Evolutionary conservation across 2,888 invertebrate genomes (phyloP), one percentile per base, ranked within the genome.

Genomic region (Diplolepis rosae): DNA sequence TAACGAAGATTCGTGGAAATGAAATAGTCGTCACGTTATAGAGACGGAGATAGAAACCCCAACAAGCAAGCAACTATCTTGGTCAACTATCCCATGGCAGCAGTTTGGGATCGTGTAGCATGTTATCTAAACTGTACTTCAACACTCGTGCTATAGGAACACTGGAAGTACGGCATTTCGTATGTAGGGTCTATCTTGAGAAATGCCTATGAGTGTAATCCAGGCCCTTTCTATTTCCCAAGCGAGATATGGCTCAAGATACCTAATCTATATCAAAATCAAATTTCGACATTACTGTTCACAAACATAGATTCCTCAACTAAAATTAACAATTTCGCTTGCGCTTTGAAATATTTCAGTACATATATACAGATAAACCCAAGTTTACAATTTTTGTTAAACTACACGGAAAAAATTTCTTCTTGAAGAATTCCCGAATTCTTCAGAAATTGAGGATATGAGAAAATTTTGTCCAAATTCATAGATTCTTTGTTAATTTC

Each of bases 51-150:
- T 61, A 61, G 61, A 61, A 61, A 61, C 61, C 35, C 35, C 13
- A 30, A 48, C 48, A 48, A 61, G 39, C 61, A 61, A 61, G 61
- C 61, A 61, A 61, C 61, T 39, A 42, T 39, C 61, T 61, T 61
- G 61, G 61, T 61, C 61, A 61, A 35, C 61, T 61, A 61, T 61
- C 61, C 61, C 61, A 61, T 35, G 61, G 27, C 24, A 61, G 61
- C 39, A 61, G 61, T 61, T 61, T 61, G 39, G 24, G 61, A 61
- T 61, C 61, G 61, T n/a, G n/a, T 61, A 61, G 39, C 61, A 24
- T 42, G 61, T 39, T 61, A 61, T 61, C 61, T 61, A 61, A 61
- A 61, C 39, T 61, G 61, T 61, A 61, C 61, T 61, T 61, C 39
- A 61, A 24, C 39, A 61, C 61, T 61, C 61, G 39, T 61, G 61